Percentiles rank a stretch among this genome's conserved stretches.
These are phyloP conservation scores for Plagiodera versicolora DNA, from an alignment of 2,888 invertebrate species.

Conservation along the genomic window DNA sequence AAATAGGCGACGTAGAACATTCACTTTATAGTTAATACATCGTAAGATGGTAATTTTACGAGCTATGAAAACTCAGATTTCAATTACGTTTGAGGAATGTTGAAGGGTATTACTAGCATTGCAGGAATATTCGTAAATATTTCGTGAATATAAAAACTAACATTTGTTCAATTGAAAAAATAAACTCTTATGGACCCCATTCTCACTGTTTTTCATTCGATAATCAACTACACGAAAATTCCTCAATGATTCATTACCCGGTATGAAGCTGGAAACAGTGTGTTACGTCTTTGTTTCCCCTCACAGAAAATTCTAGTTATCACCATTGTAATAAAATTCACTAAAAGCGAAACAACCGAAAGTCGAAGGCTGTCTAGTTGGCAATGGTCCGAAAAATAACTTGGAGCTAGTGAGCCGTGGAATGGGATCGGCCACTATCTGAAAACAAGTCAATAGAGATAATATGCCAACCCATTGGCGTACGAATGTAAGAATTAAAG, in stretches of 20 bases:
- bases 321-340: constrained; percentile 19
- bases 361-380: constrained; percentile 13
- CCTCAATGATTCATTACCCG: neutral
- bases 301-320: constrained; percentile 16
- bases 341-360: constrained; percentile 2
- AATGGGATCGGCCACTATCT: neutral
- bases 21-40: neutral
- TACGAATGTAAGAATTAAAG: neutral
- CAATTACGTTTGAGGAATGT: neutral
- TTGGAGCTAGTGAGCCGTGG: constrained; percentile 27
- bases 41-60: neutral
- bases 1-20: neutral
- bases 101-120: neutral
- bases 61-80: neutral
- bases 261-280: neutral
- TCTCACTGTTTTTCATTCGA: no score
- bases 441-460: constrained; percentile 1
- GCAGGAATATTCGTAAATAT: no score
- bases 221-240: no score
- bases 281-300: neutral
- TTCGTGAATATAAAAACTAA: no score
- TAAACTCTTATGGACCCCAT: no score
- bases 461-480: neutral
- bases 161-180: no score
- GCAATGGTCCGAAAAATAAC: constrained; percentile 40